Base-by-base conservation (phyloP, 2,888 invertebrate genomes). In the Drosophila longiperda region DNA sequence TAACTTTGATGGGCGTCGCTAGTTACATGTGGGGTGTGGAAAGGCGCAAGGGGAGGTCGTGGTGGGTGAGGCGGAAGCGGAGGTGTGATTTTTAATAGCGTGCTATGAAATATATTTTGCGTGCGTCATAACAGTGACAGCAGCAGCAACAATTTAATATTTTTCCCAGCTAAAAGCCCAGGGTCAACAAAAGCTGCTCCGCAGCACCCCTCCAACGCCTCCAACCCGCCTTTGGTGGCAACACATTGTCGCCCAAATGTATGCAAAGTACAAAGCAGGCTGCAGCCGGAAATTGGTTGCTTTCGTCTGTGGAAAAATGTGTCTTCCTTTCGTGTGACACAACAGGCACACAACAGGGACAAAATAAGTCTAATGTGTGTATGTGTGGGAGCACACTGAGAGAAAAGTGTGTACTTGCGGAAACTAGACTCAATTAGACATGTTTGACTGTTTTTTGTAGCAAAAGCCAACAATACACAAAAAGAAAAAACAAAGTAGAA, bases 81-180 rank as follows among this genome's bases (percentile, higher is more conserved):
- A 15, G 17, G 20, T 36, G 38, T 26, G 20, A 11, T 7, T 17
- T 38, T 45, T 42, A 42, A 29, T 20, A 40, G 36, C 40, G 8
- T 33, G 23, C 20, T 50, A 57, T 40, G 29, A 50, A 20, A 57
- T 55, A 63, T 64, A 75, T 82, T 80, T 74, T 67, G 73, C 61
- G 67, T 83, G 82, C 86, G 78, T 87, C 85, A 83, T 83, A 75
- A 73, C 78, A 83, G 82, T 80, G 81, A 77, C 70, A 73, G 53
- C 61, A 49, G 23, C 40, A 52, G 38, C 75, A 75, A 57, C 66
- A 75, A 66, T 45, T 23, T 45, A 4, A 45, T 45, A 73, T 74
- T 75, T 72, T 57, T 58, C 58, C 45, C 23, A 36, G 58, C 53
- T 58, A 15, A 32, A 61, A 49, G 20, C 57, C 54, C 48, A 66